Evolutionary conservation across 2,113 vertebrate genomes (phyloP).

Genomic region (Anguilla japonica): DNA sequence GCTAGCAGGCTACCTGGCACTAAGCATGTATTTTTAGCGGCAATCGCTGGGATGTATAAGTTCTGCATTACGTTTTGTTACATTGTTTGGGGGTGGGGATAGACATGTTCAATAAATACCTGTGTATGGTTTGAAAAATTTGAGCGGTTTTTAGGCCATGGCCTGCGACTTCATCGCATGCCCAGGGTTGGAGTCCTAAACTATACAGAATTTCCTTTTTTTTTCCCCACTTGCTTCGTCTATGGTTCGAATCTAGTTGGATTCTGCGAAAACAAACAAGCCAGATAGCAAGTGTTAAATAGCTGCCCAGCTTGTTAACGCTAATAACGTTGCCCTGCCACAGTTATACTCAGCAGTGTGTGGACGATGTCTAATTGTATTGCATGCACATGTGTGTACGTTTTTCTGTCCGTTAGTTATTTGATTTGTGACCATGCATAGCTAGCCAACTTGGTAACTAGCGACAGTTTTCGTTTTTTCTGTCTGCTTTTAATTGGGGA

Average conservation of each 20-base stretch:
- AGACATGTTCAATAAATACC: neutral
- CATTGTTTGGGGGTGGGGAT: neutral
- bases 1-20: neutral
- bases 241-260: neutral
- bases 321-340: neutral
- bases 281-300: neutral
- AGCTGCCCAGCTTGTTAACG: neutral
- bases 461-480: neutral
- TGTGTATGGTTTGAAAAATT: neutral
- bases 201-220: constrained; percentile 18
- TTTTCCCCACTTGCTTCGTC: neutral
- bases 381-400: neutral
- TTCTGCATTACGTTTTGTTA: neutral
- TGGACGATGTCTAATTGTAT: neutral
- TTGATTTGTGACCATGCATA: neutral
- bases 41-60: neutral
- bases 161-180: constrained; percentile 23
- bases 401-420: neutral
- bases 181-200: constrained; percentile 24
- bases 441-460: neutral
- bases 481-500: neutral
- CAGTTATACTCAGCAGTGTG: neutral
- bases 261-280: constrained; percentile 4
- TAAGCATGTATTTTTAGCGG: neutral
- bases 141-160: constrained; percentile 18